These are phyloP conservation scores for Volucella inflata DNA, from an alignment of 2,888 invertebrate genomes.

Conservation along the genomic window DNA sequence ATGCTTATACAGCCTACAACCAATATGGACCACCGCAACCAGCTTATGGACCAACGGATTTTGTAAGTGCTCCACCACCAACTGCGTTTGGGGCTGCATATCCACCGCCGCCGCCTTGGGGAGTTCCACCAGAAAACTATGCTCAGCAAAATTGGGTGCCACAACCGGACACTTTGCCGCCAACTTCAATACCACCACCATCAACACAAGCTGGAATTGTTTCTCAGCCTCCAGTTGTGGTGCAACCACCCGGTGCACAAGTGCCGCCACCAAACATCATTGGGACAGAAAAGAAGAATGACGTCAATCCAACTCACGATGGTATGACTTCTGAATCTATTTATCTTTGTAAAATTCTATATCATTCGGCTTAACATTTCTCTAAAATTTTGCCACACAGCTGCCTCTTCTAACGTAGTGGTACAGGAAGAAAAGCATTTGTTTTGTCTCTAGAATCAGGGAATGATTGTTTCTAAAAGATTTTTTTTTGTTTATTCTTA, in stretches of 20 bases:
- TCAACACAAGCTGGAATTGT: conserved; percentile 51
- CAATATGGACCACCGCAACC: conserved; percentile 79
- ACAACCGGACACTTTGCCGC: conserved; percentile 68
- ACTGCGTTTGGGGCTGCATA: conserved; percentile 79
- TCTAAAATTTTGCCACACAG: conserved; percentile 24
- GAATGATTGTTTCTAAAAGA: not conserved
- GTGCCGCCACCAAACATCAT: conserved; percentile 39
- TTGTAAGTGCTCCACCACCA: conserved; percentile 77
- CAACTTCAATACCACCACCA: conserved; percentile 64
- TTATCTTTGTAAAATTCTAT: not conserved
- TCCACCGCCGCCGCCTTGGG: conserved; percentile 81
- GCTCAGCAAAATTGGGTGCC: conserved; percentile 59
- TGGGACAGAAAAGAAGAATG: conserved; percentile 73
- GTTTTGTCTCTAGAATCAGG: not conserved
- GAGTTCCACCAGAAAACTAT: conserved; percentile 75
- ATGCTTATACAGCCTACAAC: conserved; percentile 78
- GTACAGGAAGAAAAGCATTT: conserved; percentile 13
- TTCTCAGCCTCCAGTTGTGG: conserved; percentile 33
- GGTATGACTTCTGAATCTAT: conserved; percentile 79
- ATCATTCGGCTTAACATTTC: conserved; percentile 38
- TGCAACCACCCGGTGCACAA: conserved; percentile 63
- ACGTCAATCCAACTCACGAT: conserved; percentile 80
- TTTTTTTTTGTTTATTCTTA: conserved; percentile 53
- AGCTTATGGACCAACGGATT: conserved; percentile 77
- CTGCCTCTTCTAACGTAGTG: conserved; percentile 30